These are phyloP conservation scores for Batillaria attramentaria DNA, from an alignment of 1,140 invertebrate species.

Conservation along the genomic window DNA sequence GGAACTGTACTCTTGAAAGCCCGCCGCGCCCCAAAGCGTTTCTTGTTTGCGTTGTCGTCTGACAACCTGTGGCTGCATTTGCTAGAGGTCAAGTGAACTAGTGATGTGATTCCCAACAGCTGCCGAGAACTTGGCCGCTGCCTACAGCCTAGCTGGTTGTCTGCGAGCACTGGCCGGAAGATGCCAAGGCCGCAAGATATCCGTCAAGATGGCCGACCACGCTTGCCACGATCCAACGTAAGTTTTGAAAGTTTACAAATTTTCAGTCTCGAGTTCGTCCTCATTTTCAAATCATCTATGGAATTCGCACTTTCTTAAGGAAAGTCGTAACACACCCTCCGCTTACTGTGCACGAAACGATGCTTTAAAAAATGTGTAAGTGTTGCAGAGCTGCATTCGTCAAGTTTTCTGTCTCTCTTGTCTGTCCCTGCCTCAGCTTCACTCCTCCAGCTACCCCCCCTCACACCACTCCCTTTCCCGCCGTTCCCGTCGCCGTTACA, in stretches of 20 bases:
- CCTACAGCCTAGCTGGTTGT: neutral
- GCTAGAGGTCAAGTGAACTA: too few species aligned
- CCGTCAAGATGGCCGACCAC: slow-evolving; percentile 1
- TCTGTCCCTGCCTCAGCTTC: too few species aligned
- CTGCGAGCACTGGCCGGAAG: neutral
- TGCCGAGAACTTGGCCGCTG: neutral
- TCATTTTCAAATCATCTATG: neutral
- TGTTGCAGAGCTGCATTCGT: too few species aligned
- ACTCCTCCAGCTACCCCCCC: too few species aligned
- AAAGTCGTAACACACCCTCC: neutral
- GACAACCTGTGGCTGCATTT: too few species aligned
- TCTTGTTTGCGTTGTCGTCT: too few species aligned
- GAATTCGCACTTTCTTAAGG: neutral
- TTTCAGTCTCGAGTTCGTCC: neutral
- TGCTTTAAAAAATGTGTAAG: neutral
- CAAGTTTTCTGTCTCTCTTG: neutral
- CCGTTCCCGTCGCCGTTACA: too few species aligned
- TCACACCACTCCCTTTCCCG: too few species aligned
- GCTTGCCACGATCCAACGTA: slow-evolving; percentile 1
- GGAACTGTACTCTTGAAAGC: too few species aligned
- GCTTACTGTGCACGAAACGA: neutral
- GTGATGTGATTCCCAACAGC: too few species aligned
- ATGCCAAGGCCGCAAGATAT: neutral
- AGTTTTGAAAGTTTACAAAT: neutral
- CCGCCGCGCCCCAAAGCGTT: too few species aligned